Evolutionary conservation across 2,113 vertebrate species (phyloP).

Genomic region (Paracanthobrama guichenoti): DNA sequence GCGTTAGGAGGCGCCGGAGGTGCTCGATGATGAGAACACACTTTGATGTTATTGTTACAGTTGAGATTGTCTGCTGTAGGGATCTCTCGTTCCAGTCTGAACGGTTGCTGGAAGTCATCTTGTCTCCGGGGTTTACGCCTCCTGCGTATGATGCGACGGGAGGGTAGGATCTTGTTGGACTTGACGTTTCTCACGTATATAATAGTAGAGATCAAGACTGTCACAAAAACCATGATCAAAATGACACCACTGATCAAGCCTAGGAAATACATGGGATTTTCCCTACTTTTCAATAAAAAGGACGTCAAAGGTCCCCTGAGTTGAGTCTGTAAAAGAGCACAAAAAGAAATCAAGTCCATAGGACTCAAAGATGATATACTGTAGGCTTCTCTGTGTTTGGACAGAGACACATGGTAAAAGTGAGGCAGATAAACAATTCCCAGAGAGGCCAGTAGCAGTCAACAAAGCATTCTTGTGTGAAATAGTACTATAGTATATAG

Average conservation of each 20-base stretch:
- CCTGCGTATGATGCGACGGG: constrained; percentile 82
- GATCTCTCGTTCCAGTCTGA: constrained; percentile 65
- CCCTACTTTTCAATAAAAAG: constrained; percentile 93
- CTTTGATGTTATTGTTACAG: constrained; percentile 78
- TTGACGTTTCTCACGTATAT: constrained; percentile 96
- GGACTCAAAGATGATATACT: constrained; percentile 69
- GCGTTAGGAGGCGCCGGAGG: constrained; percentile 57
- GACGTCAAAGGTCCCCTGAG: constrained; percentile 86
- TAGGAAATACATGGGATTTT: constrained; percentile 92
- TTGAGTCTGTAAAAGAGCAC: constrained; percentile 96
- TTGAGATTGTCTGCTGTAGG: constrained; percentile 76
- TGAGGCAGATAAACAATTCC: neutral
- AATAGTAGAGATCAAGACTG: constrained; percentile 89
- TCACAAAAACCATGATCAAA: constrained; percentile 84
- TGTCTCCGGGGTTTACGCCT: constrained; percentile 66
- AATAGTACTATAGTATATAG: neutral
- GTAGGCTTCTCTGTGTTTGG: constrained; percentile 37
- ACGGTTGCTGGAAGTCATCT: constrained; percentile 78
- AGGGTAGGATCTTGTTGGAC: constrained; percentile 88
- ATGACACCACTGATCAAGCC: constrained; percentile 87
- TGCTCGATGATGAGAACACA: constrained; percentile 52
- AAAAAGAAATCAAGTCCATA: constrained; percentile 83
- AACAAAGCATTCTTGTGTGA: neutral
- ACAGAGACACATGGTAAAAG: neutral
- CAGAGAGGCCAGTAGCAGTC: constrained; percentile 10